These are phyloP conservation scores for Philopotamus ludificatus DNA, from an alignment of 1,140 invertebrate genomes.

Conservation along the genomic window DNA sequence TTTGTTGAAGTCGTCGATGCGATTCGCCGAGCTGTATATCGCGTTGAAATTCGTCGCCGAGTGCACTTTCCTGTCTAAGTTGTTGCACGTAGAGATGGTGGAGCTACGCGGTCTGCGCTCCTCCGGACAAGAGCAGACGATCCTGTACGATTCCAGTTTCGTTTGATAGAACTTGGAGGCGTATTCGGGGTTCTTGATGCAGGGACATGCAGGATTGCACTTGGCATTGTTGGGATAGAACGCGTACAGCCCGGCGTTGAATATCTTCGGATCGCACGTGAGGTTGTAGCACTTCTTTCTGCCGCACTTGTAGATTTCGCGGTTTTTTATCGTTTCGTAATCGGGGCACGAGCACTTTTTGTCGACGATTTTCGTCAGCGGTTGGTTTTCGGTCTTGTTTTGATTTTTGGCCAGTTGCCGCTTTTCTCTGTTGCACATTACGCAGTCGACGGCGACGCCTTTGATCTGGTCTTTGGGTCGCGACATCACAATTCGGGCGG, in stretches of 20 bases:
- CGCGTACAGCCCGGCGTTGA: not conserved
- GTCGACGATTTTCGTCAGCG: not conserved
- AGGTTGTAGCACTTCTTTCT: not conserved
- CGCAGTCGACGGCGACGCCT: not conserved
- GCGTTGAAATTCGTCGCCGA: constrained; percentile 12
- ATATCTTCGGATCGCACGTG: not conserved
- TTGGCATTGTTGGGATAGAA: not conserved
- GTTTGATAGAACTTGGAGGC: not conserved
- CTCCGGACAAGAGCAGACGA: constrained; percentile 1
- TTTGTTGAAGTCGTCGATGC: not conserved
- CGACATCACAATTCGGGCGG: no score
- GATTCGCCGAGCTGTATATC: not conserved
- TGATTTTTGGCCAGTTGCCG: not conserved
- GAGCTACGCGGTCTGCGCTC: constrained; percentile 28
- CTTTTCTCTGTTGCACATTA: constrained; percentile 1
- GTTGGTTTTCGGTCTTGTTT: not conserved
- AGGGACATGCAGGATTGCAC: not conserved
- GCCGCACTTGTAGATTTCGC: not conserved
- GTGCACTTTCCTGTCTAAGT: constrained; percentile 8
- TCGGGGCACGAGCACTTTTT: constrained; percentile 1
- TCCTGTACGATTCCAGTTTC: not conserved
- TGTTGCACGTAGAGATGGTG: constrained; percentile 23
- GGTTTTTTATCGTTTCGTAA: constrained; percentile 15
- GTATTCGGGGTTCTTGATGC: not conserved
- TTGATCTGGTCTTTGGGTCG: not conserved